Percentiles rank a stretch among this genome's conserved stretches.
phyloP scores from a whole-genome alignment of 2,113 vertebrate species.

The Sander vitreus region DNA sequence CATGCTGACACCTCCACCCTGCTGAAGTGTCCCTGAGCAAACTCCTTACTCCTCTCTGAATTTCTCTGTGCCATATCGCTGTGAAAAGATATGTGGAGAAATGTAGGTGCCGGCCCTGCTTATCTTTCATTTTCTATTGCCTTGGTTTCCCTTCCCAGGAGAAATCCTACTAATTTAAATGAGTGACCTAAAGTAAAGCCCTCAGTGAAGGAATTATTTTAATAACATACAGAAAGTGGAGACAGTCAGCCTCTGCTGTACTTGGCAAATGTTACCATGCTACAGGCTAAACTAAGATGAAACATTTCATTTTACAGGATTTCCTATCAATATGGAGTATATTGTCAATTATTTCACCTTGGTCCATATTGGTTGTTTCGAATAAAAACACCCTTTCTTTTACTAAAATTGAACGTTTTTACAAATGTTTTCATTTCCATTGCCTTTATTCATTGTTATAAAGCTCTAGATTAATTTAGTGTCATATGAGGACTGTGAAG shows the following conservation, averaged over 20 bases:
- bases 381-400: no score
- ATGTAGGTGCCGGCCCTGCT: not conserved
- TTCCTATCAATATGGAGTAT: no score
- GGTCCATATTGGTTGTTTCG: no score
- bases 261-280: no score
- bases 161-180: constrained; percentile 53
- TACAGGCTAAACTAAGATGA: no score
- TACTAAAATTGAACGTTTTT: no score
- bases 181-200: constrained; percentile 15
- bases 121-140: not conserved
- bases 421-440: not conserved
- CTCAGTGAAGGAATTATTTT: not conserved
- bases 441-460: not conserved
- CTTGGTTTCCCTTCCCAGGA: not conserved
- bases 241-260: no score
- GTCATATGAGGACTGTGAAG: not conserved
- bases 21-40: not conserved
- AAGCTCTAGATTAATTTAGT: not conserved
- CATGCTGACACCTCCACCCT: not conserved
- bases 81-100: not conserved
- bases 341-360: no score
- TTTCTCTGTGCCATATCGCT: not conserved
- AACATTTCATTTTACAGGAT: no score
- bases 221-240: not conserved
- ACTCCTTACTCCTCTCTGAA: not conserved